Evolutionary conservation across 1,140 invertebrate genomes (phyloP).

Genomic region (Ptiloglossa arizonensis): DNA sequence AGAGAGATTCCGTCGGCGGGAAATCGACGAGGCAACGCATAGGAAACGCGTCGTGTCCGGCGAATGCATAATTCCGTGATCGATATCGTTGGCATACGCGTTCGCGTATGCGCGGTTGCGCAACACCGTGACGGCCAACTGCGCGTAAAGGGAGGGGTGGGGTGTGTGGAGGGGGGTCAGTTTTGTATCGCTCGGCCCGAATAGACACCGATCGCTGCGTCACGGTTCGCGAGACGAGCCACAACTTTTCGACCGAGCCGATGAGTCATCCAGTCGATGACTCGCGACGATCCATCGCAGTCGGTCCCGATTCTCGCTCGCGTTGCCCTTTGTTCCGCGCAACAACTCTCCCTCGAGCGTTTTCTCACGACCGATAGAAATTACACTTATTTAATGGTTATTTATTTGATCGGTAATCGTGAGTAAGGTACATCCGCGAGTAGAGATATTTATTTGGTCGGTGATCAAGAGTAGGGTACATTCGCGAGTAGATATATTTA

Average conservation of each 20-base stretch:
- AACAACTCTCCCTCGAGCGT: not conserved
- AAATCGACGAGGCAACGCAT: slow-evolving; percentile 24
- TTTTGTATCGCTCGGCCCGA: slow-evolving; percentile 20
- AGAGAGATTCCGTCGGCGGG: not conserved
- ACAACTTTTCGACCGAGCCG: slow-evolving; percentile 52
- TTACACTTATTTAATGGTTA: no score
- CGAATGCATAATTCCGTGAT: slow-evolving; percentile 48
- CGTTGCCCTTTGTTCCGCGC: not conserved
- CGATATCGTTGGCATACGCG: slow-evolving; percentile 55
- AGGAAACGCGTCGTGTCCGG: slow-evolving; percentile 19
- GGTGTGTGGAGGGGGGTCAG: slow-evolving; percentile 10
- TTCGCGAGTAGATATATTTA: no score
- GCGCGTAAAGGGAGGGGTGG: not conserved
- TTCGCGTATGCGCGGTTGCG: slow-evolving; percentile 39
- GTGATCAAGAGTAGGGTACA: no score
- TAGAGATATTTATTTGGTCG: no score
- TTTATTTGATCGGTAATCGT: no score
- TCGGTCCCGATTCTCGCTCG: not conserved
- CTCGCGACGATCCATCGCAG: not conserved
- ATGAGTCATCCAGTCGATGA: slow-evolving; percentile 55
- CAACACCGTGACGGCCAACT: slow-evolving; percentile 16
- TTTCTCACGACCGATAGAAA: no score
- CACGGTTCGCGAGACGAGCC: slow-evolving; percentile 31
- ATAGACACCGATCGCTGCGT: slow-evolving; percentile 38
- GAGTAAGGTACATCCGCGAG: no score